Evolutionary conservation across 1,140 invertebrate genomes (phyloP).

Genomic region (Drosophila pruinosa): DNA sequence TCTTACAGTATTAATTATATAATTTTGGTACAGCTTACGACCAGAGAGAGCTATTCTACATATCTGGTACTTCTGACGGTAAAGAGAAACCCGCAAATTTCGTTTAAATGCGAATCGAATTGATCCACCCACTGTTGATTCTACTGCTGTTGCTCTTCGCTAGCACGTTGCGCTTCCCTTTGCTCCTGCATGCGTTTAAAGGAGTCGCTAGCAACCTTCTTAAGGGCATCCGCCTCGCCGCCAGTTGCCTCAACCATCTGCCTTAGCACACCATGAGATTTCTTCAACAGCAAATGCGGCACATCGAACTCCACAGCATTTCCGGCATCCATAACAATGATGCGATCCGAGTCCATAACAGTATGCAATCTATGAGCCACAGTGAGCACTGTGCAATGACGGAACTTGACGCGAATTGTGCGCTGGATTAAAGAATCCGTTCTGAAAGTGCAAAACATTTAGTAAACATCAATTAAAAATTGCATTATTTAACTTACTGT

Average conservation of each 20-base stretch:
- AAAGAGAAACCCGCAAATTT: too few relatives aligned
- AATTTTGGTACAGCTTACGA: conserved; percentile 36
- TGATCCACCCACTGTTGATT: not conserved
- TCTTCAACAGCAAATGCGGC: conserved; percentile 85
- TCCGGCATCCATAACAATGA: conserved; percentile 87
- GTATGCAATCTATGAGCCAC: conserved; percentile 91
- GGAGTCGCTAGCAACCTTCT: conserved; percentile 63
- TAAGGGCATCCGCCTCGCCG: conserved; percentile 64
- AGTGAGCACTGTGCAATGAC: conserved; percentile 87
- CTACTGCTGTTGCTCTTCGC: conserved; percentile 1
- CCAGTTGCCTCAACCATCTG: conserved; percentile 75
- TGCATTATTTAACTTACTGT: conserved; percentile 84
- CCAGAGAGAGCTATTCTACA: not conserved
- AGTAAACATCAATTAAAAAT: not conserved
- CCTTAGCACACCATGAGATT: conserved; percentile 72
- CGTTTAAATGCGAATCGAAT: conserved; percentile 40
- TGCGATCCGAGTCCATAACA: conserved; percentile 90
- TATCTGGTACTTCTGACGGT: too few relatives aligned
- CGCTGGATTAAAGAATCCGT: conserved; percentile 85
- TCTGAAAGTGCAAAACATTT: conserved; percentile 79
- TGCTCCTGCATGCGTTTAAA: conserved; percentile 55
- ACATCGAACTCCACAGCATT: conserved; percentile 86
- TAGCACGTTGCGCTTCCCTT: conserved; percentile 30
- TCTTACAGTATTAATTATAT: conserved; percentile 1
- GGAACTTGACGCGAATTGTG: conserved; percentile 85